Evolutionary conservation across 2,113 vertebrate genomes (phyloP).

Genomic region (Procapra przewalskii): DNA sequence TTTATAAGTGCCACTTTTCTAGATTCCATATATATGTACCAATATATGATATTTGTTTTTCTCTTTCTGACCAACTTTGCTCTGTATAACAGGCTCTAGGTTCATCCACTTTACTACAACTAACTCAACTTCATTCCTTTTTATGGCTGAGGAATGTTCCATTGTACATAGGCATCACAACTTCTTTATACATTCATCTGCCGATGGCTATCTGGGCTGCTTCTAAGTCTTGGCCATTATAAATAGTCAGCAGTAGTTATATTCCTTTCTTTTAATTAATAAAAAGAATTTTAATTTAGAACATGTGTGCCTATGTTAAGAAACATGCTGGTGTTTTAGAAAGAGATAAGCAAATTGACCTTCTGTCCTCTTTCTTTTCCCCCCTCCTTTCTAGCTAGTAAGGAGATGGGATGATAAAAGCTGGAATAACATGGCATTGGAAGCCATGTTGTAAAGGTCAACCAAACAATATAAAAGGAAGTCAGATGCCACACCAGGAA

Average conservation of each 20-base stretch:
- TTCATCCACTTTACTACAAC: background rate
- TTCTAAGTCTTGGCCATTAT: background rate
- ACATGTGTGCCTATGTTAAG: background rate
- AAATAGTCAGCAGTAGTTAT: background rate
- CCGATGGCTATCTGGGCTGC: background rate
- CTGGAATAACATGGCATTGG: background rate
- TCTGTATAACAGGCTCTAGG: background rate
- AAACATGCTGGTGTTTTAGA: background rate
- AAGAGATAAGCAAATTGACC: background rate
- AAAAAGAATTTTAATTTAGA: background rate
- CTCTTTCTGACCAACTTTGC: background rate
- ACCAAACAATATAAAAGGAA: background rate
- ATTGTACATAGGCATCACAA: background rate
- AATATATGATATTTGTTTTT: background rate
- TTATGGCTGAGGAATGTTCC: background rate
- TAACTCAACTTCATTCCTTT: background rate
- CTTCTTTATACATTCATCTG: background rate
- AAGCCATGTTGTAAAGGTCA: background rate
- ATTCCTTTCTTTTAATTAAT: background rate
- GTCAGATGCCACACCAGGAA: too few relatives aligned
- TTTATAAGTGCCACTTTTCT: background rate
- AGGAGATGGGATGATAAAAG: background rate
- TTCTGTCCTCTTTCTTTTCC: background rate
- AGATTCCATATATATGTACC: background rate
- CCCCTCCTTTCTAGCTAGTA: background rate